phyloP scores from a whole-genome alignment of 2,797 vertebrate species.

The Clamator glandarius region DNA sequence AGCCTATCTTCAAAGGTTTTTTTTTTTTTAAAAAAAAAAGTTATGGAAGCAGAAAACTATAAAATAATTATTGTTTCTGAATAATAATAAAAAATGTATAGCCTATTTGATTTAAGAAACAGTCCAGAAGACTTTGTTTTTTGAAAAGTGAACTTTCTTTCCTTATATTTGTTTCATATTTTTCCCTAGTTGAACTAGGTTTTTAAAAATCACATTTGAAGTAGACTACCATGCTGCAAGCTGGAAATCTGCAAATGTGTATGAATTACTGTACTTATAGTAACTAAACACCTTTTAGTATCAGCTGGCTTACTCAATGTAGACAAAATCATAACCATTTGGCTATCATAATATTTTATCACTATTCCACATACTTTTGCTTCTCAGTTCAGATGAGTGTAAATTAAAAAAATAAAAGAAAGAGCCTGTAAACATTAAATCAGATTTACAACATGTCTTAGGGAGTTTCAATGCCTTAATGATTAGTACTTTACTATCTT shows the following conservation, averaged over 20 bases:
- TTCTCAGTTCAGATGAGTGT: neutral
- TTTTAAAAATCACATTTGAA: neutral
- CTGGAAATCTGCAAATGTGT: neutral
- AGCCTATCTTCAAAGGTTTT: neutral
- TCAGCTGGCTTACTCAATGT: neutral
- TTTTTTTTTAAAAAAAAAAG: neutral
- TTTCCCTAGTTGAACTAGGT: neutral
- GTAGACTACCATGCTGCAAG: neutral
- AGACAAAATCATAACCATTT: neutral
- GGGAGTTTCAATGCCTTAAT: neutral
- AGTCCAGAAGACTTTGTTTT: neutral
- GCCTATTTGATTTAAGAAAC: neutral
- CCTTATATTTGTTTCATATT: neutral
- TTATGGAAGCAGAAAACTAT: neutral
- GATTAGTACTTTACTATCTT: neutral
- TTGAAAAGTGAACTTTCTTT: neutral
- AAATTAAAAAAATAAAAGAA: neutral
- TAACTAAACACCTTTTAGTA: neutral
- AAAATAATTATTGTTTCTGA: neutral
- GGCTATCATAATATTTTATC: neutral
- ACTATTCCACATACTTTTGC: neutral
- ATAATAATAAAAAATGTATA: neutral
- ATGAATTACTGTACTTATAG: neutral
- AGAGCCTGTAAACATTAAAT: neutral
- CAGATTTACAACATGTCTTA: neutral